A percentile compares a stretch with the other conserved stretches of the same genome.
These are phyloP conservation scores for Sebastes schlegelii DNA, from an alignment of 2,113 vertebrate species.

Conservation along the genomic window DNA sequence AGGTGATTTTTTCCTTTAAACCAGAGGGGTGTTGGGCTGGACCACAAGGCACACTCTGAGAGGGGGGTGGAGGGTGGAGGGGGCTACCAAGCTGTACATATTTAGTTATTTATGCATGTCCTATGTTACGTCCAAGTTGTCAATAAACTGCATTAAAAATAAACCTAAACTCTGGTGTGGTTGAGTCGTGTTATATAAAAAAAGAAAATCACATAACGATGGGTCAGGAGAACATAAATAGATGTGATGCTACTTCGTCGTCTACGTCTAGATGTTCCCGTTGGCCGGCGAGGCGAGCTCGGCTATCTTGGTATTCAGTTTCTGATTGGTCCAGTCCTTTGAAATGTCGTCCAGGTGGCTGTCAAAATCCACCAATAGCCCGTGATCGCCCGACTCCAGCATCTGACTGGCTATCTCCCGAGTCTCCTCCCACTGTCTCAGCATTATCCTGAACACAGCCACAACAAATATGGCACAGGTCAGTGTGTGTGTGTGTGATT, in stretches of 20 bases:
- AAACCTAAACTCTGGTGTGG: constrained; percentile 19
- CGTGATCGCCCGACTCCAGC: constrained; percentile 85
- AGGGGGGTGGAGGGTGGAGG: background rate
- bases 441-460: constrained; percentile 87
- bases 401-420: constrained; percentile 85
- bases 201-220: background rate
- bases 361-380: constrained; percentile 90
- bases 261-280: constrained; percentile 78
- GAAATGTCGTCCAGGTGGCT: constrained; percentile 92
- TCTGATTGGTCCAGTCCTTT: constrained; percentile 93
- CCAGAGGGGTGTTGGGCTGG: constrained; percentile 4
- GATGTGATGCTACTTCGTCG: background rate
- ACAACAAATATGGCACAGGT: background rate
- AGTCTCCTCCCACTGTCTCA: constrained; percentile 92
- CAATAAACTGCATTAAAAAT: constrained; percentile 29
- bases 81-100: constrained; percentile 50
- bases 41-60: constrained; percentile 36
- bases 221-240: constrained; percentile 27
- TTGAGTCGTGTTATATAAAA: background rate
- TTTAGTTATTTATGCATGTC: constrained; percentile 59
- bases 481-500: background rate
- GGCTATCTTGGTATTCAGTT: constrained; percentile 87
- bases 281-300: constrained; percentile 87
- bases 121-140: constrained; percentile 8
- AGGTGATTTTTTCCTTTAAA: constrained; percentile 19